Evolutionary conservation across 1,140 invertebrate species (phyloP).

Genomic region (Pectinophora gossypiella): DNA sequence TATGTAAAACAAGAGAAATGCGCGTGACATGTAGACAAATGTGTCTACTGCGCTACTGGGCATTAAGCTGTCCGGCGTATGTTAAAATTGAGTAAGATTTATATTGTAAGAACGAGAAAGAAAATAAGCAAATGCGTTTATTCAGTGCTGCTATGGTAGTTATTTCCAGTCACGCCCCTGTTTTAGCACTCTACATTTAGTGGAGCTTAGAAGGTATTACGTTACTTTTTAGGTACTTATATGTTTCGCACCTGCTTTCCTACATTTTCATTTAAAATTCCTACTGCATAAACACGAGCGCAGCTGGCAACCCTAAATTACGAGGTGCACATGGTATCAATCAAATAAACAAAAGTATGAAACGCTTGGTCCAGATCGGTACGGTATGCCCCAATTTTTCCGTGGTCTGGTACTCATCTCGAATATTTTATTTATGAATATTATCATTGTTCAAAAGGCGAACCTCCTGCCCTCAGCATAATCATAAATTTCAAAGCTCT

Average conservation of each 20-base stretch:
- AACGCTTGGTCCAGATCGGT: background rate
- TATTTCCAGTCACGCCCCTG: too few species aligned
- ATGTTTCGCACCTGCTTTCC: too few species aligned
- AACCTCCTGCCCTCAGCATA: background rate
- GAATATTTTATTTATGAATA: constrained; percentile 2
- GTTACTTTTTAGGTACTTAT: too few species aligned
- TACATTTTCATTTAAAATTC: too few species aligned
- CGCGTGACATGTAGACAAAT: background rate
- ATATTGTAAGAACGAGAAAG: too few species aligned
- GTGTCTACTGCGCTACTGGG: background rate
- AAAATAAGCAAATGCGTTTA: too few species aligned
- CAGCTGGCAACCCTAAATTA: background rate
- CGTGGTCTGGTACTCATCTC: constrained; percentile 1
- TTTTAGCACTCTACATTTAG: too few species aligned
- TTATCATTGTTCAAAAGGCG: constrained; percentile 2
- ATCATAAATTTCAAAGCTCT: constrained; percentile 1
- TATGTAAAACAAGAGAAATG: background rate
- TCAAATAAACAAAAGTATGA: constrained; percentile 13
- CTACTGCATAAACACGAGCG: background rate
- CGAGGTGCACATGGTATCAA: background rate
- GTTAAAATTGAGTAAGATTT: too few species aligned
- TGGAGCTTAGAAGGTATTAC: too few species aligned
- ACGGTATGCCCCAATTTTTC: background rate
- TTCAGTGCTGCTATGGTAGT: too few species aligned
- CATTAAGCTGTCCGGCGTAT: too few species aligned